phyloP scores from a whole-genome alignment of 92 coral and sea anemone species.

The Heliopora coerulea region DNA sequence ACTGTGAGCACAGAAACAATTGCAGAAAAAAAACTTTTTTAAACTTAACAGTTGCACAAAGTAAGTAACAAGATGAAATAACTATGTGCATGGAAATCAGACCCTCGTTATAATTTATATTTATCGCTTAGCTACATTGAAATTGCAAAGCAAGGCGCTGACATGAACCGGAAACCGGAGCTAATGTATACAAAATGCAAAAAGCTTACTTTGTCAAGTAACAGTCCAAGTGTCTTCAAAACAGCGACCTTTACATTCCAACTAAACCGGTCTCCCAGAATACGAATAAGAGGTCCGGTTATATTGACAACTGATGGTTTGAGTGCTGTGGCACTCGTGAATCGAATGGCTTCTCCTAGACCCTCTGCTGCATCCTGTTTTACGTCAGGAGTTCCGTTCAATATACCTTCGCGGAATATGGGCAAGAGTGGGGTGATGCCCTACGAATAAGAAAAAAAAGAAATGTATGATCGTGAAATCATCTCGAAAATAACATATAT shows the following conservation, averaged over 20 bases:
- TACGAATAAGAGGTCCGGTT: constrained; percentile 98
- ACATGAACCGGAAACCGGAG: too few relatives aligned
- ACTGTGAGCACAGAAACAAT: too few relatives aligned
- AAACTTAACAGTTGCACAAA: too few relatives aligned
- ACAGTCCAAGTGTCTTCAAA: constrained; percentile 79
- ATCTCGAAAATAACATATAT: neutral
- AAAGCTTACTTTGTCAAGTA: constrained; percentile 83
- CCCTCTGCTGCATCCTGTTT: constrained; percentile 97
- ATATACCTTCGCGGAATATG: constrained; percentile 92
- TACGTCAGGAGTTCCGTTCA: constrained; percentile 92
- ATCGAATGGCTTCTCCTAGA: constrained; percentile 86
- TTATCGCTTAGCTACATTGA: too few relatives aligned
- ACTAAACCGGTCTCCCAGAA: constrained; percentile 95
- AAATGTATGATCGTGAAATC: neutral
- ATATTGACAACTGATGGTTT: constrained; percentile 94
- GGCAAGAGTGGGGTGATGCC: constrained; percentile 95
- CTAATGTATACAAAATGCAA: too few relatives aligned
- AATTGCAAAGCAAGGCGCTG: too few relatives aligned
- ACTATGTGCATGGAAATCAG: too few relatives aligned
- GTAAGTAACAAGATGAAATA: too few relatives aligned
- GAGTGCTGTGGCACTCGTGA: constrained; percentile 92
- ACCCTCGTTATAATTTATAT: too few relatives aligned
- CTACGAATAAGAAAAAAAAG: constrained; percentile 39
- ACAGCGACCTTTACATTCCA: constrained; percentile 98
- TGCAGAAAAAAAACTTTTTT: too few relatives aligned